Percentiles rank a stretch among this genome's conserved stretches.
Evolutionary conservation across 2,797 vertebrate genomes (phyloP).

Genomic region (Diglossa cyanea): DNA sequence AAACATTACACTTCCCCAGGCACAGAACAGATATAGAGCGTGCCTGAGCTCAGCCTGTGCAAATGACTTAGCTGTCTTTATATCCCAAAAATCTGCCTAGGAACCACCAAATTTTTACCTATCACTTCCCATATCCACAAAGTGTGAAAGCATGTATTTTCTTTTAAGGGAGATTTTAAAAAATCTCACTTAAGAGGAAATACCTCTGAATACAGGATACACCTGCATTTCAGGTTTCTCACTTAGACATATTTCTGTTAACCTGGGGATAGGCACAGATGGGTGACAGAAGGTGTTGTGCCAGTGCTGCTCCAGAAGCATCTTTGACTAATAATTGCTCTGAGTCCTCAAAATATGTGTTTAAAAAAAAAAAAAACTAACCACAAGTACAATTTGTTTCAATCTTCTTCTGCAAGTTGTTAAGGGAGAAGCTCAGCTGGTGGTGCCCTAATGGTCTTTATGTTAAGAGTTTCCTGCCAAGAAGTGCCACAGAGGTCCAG

Average conservation of each 20-base stretch:
- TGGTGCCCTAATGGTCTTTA: background rate
- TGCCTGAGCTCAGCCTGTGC: background rate
- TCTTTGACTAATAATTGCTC: background rate
- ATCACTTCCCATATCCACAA: background rate
- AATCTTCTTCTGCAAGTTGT: conserved; percentile 3
- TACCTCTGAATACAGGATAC: background rate
- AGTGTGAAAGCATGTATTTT: background rate
- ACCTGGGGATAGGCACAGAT: background rate
- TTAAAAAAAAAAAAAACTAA: background rate
- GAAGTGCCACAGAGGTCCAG: background rate
- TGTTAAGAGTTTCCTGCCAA: conserved; percentile 24
- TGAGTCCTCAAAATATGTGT: background rate
- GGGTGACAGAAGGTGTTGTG: background rate
- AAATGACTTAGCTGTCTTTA: background rate
- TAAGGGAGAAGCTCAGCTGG: background rate
- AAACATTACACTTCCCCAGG: background rate
- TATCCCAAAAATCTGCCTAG: background rate
- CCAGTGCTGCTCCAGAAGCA: background rate
- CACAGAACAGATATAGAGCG: fast-evolving
- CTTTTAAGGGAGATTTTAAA: background rate
- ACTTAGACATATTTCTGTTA: background rate
- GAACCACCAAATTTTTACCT: background rate
- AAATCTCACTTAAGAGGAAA: background rate
- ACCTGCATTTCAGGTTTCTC: background rate
- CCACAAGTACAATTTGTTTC: conserved; percentile 8